Conservation (phyloP, 1,140 invertebrate species). For the Varroa destructor region DNA sequence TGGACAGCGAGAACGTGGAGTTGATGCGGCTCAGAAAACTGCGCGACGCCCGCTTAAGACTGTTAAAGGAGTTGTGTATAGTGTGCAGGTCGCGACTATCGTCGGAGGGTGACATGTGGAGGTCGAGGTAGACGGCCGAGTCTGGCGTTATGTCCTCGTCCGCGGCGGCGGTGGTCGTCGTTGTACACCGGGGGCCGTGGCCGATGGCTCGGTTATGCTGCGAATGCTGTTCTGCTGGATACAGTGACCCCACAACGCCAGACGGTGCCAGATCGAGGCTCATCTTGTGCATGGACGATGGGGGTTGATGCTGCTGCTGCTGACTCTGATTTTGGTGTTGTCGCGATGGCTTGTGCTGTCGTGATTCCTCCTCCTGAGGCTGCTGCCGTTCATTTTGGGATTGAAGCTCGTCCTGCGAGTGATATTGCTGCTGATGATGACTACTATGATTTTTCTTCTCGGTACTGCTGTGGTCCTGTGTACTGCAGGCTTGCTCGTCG, state of each 20-base stretch:
- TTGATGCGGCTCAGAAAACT: constrained; percentile 24
- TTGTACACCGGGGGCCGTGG: background rate
- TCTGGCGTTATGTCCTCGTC: constrained; percentile 36
- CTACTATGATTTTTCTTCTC: too few species aligned
- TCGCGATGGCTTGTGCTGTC: background rate
- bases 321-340: background rate
- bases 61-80: constrained; percentile 25
- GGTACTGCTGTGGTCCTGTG: background rate
- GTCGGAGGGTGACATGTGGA: constrained; percentile 31
- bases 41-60: constrained; percentile 26
- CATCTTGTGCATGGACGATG: constrained; percentile 25
- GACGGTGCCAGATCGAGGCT: constrained; percentile 32
- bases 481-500: background rate
- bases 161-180: background rate
- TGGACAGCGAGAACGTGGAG: constrained; percentile 24
- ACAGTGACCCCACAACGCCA: constrained; percentile 23
- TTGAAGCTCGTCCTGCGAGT: background rate
- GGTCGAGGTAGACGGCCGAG: constrained; percentile 35
- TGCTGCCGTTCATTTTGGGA: too few species aligned
- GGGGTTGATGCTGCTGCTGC: constrained; percentile 14
- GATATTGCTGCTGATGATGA: background rate
- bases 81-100: constrained; percentile 23
- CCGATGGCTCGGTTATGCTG: constrained; percentile 11
- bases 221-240: background rate
- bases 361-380: background rate